Evolutionary conservation across 2,888 invertebrate genomes (phyloP).

Genomic region (Cephus pygmeus): DNA sequence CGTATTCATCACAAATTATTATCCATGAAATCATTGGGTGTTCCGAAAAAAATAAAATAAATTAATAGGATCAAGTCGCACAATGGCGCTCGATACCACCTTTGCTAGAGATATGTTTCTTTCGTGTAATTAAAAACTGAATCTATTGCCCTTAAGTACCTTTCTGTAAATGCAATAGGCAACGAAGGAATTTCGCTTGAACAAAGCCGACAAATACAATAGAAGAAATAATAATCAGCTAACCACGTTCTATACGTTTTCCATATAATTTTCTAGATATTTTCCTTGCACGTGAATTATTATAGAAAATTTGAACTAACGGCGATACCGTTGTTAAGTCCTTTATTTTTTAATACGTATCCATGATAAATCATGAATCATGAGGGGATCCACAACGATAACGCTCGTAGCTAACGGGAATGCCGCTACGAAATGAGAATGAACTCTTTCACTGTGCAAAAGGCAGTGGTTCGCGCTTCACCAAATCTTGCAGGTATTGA

Average conservation of each 20-base stretch:
- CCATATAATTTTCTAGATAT: neutral
- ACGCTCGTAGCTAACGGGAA: neutral
- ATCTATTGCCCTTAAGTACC: neutral
- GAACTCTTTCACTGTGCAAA: neutral
- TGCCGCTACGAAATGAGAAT: neutral
- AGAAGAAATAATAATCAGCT: neutral
- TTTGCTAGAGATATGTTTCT: neutral
- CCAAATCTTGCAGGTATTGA: neutral
- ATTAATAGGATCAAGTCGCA: neutral
- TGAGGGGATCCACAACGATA: neutral
- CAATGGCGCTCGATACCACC: neutral
- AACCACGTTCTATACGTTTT: neutral
- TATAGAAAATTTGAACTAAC: neutral
- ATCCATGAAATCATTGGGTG: neutral
- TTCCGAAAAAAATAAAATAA: neutral
- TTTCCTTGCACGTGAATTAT: neutral
- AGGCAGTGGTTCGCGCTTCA: neutral
- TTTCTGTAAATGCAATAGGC: neutral
- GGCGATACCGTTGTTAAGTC: neutral
- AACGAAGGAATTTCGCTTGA: too few relatives aligned
- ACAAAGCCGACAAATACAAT: neutral
- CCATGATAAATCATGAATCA: neutral
- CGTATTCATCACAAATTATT: neutral
- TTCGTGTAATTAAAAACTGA: neutral
- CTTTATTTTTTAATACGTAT: neutral